Evolutionary conservation across 2,113 vertebrate genomes (phyloP).

Genomic region (Macaca nemestrina): DNA sequence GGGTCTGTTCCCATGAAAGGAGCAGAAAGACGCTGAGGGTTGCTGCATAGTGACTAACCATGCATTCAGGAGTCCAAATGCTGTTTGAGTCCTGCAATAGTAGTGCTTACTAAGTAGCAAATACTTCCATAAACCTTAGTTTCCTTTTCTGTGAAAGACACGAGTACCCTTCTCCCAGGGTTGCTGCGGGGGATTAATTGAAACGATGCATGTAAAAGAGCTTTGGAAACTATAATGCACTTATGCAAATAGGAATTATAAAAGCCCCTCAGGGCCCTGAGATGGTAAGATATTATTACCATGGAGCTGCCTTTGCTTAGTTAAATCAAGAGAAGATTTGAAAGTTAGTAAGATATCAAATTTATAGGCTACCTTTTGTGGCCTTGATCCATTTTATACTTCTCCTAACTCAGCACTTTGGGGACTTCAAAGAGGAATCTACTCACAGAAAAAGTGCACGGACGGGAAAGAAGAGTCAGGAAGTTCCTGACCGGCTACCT

Average conservation of each 20-base stretch:
- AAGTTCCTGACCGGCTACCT: not conserved
- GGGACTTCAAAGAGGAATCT: not conserved
- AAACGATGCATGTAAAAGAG: not conserved
- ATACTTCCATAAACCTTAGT: not conserved
- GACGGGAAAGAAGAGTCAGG: not conserved
- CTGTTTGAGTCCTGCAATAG: not conserved
- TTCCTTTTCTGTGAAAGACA: not conserved
- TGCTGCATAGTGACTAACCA: accelerated
- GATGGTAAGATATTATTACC: not conserved
- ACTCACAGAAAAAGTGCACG: not conserved
- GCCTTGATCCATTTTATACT: not conserved
- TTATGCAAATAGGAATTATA: not conserved
- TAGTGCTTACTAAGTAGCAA: not conserved
- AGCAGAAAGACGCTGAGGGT: not conserved
- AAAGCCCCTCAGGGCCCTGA: not conserved
- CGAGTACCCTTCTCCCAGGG: not conserved
- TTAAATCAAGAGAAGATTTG: not conserved
- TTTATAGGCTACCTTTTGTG: not conserved
- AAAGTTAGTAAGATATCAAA: conserved; percentile 30
- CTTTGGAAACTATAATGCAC: not conserved
- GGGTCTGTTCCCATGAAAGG: not conserved
- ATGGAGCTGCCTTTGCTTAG: not conserved
- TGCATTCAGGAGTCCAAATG: not conserved
- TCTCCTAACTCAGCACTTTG: not conserved
- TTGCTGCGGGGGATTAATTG: not conserved